Conservation (phyloP, 2,888 invertebrate genomes). For the Andrena bucephala region DNA sequence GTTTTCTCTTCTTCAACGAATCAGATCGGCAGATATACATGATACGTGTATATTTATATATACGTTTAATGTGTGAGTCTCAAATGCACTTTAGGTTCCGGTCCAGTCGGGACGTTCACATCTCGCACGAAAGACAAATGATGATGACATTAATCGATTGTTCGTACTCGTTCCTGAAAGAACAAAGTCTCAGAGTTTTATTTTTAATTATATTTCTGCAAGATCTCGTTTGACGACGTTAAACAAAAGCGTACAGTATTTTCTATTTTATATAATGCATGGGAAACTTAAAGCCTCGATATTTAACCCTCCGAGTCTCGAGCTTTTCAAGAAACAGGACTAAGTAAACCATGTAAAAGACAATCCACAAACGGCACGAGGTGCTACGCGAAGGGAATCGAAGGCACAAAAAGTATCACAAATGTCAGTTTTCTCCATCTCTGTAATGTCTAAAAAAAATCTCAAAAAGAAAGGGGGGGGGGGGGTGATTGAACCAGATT, state of each 20-base stretch:
- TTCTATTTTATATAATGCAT: slow-evolving; percentile 57
- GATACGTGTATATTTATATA: slow-evolving; percentile 39
- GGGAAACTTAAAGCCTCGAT: slow-evolving; percentile 53
- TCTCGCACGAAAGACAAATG: background rate
- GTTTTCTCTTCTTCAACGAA: slow-evolving; percentile 22
- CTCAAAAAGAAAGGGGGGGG: background rate
- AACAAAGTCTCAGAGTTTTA: slow-evolving; percentile 29
- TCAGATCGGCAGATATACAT: slow-evolving; percentile 44
- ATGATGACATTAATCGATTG: background rate
- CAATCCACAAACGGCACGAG: background rate
- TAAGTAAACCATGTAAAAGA: background rate
- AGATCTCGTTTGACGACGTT: slow-evolving; percentile 60
- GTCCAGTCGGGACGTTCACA: slow-evolving; percentile 57
- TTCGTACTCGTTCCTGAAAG: slow-evolving; percentile 11
- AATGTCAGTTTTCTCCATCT: background rate
- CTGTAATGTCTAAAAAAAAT: background rate
- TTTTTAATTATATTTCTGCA: slow-evolving; percentile 62
- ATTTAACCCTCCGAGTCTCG: slow-evolving; percentile 50
- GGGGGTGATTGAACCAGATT: background rate
- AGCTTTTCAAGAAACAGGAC: background rate
- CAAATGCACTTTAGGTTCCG: slow-evolving; percentile 68
- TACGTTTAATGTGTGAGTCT: slow-evolving; percentile 26
- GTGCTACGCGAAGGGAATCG: slow-evolving; percentile 1
- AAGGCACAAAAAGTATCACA: slow-evolving; percentile 18
- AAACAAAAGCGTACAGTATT: slow-evolving; percentile 61